phyloP scores from a whole-genome alignment of 2,113 vertebrate genomes.

The Hemiscyllium ocellatum region DNA sequence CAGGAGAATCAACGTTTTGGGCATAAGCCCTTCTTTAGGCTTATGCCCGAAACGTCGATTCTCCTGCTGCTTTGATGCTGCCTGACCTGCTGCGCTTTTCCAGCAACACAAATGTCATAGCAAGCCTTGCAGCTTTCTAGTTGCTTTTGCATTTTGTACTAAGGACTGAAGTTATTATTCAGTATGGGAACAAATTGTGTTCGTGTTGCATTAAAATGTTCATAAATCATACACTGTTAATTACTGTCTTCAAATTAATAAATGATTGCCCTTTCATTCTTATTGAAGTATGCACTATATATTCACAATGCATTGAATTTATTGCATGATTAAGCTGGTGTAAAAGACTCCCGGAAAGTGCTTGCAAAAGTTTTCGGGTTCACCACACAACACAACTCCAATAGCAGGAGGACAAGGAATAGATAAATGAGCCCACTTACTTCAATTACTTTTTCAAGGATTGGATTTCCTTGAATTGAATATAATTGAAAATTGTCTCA shows the following conservation, averaged over 20 bases:
- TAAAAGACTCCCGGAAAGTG: background rate
- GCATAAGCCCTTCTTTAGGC: too few species aligned
- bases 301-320: slow-evolving; percentile 28
- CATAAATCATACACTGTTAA: slow-evolving; percentile 33
- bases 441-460: background rate
- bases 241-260: slow-evolving; percentile 34
- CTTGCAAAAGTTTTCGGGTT: background rate
- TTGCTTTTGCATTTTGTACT: background rate
- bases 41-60: too few species aligned
- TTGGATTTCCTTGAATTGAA: background rate
- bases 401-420: background rate
- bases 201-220: slow-evolving; percentile 30
- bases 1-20: too few species aligned
- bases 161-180: background rate
- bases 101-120: background rate
- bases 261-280: slow-evolving; percentile 33
- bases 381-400: background rate
- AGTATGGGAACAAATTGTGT: slow-evolving; percentile 14
- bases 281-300: slow-evolving; percentile 21
- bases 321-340: slow-evolving; percentile 27
- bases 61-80: too few species aligned
- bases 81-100: too few species aligned
- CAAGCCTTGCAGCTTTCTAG: slow-evolving; percentile 6
- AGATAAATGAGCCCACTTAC: background rate
- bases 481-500: background rate